Percentiles rank a stretch among this genome's conserved stretches.
phyloP scores from a whole-genome alignment of 2,888 invertebrate species.

The Orthosia cruda region DNA sequence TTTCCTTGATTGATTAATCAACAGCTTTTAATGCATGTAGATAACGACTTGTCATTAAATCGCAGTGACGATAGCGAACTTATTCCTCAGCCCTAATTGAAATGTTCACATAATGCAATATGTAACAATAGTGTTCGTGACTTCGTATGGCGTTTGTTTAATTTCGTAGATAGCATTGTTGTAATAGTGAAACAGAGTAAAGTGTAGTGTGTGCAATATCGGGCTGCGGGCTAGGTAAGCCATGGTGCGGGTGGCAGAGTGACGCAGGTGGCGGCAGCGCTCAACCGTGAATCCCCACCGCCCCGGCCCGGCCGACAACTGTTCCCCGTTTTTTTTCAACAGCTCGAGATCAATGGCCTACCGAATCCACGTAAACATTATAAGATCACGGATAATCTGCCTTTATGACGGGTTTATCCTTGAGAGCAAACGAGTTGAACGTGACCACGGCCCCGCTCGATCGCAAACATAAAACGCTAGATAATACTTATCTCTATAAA shows the following conservation, averaged over 20 bases:
- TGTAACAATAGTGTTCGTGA: conserved; percentile 42
- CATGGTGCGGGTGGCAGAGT: conserved; percentile 68
- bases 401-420: conserved; percentile 71
- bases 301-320: conserved; percentile 84
- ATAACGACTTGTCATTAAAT: conserved; percentile 29
- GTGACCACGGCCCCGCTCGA: conserved; percentile 65
- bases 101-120: conserved; percentile 55
- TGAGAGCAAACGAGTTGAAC: conserved; percentile 63
- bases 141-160: conserved; percentile 52
- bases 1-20: conserved; percentile 23
- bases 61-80: conserved; percentile 9
- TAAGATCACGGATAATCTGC: conserved; percentile 69
- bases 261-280: conserved; percentile 86
- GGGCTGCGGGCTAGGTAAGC: conserved; percentile 50
- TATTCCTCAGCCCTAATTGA: conserved; percentile 22
- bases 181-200: conserved; percentile 44
- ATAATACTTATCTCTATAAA: conserved; percentile 54
- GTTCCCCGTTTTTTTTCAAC: conserved; percentile 86
- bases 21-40: conserved; percentile 7
- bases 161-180: conserved; percentile 52
- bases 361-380: conserved; percentile 72
- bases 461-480: conserved; percentile 54
- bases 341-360: conserved; percentile 85
- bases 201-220: conserved; percentile 54
- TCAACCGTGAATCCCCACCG: conserved; percentile 89